Evolutionary conservation across 1,140 invertebrate species (phyloP), one percentile per base, ranked within the genome.

Genomic region (Drosophila nikananu): DNA sequence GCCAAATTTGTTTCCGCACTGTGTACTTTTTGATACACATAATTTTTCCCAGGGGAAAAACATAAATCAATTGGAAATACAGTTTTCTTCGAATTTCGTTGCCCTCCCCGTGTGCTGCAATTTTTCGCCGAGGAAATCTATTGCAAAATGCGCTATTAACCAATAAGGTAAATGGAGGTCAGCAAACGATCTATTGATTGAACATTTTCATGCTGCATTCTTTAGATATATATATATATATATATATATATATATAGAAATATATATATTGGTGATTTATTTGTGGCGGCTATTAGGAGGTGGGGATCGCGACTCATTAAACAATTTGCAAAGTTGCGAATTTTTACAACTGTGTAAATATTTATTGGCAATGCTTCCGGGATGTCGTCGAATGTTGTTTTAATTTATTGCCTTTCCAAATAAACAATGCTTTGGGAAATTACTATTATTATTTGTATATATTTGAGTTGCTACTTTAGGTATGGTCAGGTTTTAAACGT

Each of bases 1-100:
- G 75, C 75, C 75, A 78, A 78, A 78, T 70, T 62, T 25, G 57
- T 68, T 78, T 78, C 74, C 75, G 73, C 71, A 49, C 51, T 71
- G 65, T 12, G 35, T 25, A 64, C 35, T 25, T 72, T 70, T n/a
- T 49, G 42, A 72, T 15, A 59, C 32, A 41, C 35, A 54, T 54
- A 54, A 23, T 55, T 63, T 74, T 37, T 8, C 21, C 35, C 5
- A 17, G 42, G 27, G 41, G 17, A 7, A 19, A 41, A 46, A 13
- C 59, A 75, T 64, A 57, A 75, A 75, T 75, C 72, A 75, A 64
- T 64, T 41, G 25, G n/a, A 54, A 75, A 75, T 48, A 13, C 17
- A 39, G n/a, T 71, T 71, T 72, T 68, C 67, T 21, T 19, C 30
- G 39, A n/a, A 35, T 17, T 32, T 46, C 30, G 13, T 25, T 35